A percentile compares a stretch with the other conserved stretches of the same genome.
Conservation (phyloP, 2,113 vertebrate species). For the Paralichthys olivaceus region DNA sequence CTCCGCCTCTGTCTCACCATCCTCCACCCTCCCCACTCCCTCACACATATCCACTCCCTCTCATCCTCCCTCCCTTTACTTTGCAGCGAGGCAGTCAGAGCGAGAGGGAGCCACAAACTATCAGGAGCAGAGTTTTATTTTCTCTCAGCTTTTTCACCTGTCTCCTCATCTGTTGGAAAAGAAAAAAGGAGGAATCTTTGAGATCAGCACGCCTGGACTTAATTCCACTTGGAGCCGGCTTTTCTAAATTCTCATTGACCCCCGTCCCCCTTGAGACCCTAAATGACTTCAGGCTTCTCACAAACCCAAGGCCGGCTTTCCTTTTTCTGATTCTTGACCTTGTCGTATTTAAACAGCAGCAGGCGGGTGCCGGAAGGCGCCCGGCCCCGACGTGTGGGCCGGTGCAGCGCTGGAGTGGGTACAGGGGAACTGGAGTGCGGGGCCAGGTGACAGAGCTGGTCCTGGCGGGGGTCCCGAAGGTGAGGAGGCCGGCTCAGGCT, state of each 20-base stretch:
- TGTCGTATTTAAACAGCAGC: slow-evolving; percentile 52
- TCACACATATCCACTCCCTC: slow-evolving; percentile 78
- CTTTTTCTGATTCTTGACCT: slow-evolving; percentile 1
- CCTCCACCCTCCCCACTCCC: slow-evolving; percentile 57
- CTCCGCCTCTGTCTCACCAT: slow-evolving; percentile 39
- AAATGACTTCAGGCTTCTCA: slow-evolving; percentile 23
- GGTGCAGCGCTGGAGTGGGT: slow-evolving; percentile 76
- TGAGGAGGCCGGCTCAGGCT: slow-evolving; percentile 71
- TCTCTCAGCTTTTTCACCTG: slow-evolving; percentile 11
- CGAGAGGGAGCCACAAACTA: slow-evolving; percentile 64
- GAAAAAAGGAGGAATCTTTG: slow-evolving; percentile 2
- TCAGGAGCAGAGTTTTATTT: slow-evolving; percentile 58
- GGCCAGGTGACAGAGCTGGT: slow-evolving; percentile 52
- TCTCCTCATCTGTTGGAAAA: slow-evolving; percentile 4
- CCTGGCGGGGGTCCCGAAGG: slow-evolving; percentile 59
- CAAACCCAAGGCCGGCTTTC: slow-evolving; percentile 4
- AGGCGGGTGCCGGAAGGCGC: slow-evolving; percentile 66
- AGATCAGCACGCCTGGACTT: slow-evolving; percentile 34
- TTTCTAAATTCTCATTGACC: slow-evolving; percentile 25
- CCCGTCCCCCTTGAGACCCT: slow-evolving; percentile 2
- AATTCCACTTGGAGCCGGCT: not conserved
- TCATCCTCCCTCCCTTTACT: slow-evolving; percentile 66
- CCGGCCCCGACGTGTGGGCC: slow-evolving; percentile 65
- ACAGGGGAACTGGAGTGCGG: slow-evolving; percentile 79
- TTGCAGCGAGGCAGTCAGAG: slow-evolving; percentile 58